phyloP scores from a whole-genome alignment of 2,888 invertebrate genomes.

The Acanthosepion esculentum region DNA sequence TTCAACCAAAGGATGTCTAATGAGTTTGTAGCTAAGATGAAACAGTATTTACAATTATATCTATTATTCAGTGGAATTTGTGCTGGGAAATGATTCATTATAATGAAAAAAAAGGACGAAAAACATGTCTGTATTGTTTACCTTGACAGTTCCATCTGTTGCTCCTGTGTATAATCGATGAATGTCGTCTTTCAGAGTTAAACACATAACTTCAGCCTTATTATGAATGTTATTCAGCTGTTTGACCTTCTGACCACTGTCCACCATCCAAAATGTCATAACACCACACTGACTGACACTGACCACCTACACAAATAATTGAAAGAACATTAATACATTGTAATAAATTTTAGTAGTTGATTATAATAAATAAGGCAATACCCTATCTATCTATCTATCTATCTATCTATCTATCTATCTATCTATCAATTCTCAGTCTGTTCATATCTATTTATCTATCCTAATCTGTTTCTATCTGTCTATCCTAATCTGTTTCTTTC shows the following conservation, averaged over 20 bases:
- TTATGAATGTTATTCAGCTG: conserved; percentile 72
- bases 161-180: conserved; percentile 73
- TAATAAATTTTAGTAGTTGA: neutral
- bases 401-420: neutral
- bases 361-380: neutral
- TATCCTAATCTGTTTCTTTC: neutral
- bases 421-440: neutral
- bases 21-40: no score
- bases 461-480: neutral
- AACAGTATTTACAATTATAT: neutral
- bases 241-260: conserved; percentile 75
- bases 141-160: conserved; percentile 75
- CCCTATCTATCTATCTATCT: neutral
- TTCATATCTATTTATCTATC: neutral
- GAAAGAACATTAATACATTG: neutral
- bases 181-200: conserved; percentile 72
- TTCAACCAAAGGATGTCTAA: no score
- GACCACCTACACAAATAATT: conserved; percentile 66
- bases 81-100: neutral
- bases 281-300: conserved; percentile 73
- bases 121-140: conserved; percentile 51
- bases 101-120: neutral
- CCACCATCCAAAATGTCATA: conserved; percentile 74
- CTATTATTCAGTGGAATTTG: neutral
- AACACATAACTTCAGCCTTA: conserved; percentile 72